phyloP scores from a whole-genome alignment of 1,140 invertebrate genomes.

The Drosophila elegans region DNA sequence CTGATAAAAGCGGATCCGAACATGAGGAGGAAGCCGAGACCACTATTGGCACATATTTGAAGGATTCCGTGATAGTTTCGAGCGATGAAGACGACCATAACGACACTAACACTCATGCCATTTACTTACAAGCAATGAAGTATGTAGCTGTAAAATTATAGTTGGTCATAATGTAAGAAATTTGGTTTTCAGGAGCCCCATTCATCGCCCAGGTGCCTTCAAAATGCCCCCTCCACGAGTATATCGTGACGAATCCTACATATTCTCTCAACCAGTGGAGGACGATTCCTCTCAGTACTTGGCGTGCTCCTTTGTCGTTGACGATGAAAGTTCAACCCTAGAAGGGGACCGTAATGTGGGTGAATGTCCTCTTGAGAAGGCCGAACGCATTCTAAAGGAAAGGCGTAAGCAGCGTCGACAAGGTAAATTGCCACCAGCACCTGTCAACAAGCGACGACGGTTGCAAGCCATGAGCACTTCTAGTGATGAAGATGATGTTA shows the following conservation, averaged over 20 bases:
- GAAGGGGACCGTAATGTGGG: slow-evolving; percentile 27
- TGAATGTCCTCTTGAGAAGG: slow-evolving; percentile 76
- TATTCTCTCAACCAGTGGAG: slow-evolving; percentile 72
- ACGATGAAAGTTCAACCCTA: slow-evolving; percentile 34
- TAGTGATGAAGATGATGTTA: slow-evolving; percentile 58
- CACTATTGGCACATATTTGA: slow-evolving; percentile 61
- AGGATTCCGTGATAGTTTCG: slow-evolving; percentile 71
- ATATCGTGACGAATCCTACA: slow-evolving; percentile 61
- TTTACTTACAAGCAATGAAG: slow-evolving; percentile 87
- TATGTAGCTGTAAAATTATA: slow-evolving; percentile 47
- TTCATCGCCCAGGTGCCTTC: slow-evolving; percentile 65
- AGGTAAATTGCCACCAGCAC: not conserved
- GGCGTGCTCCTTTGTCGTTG: slow-evolving; percentile 72
- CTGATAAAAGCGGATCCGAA: slow-evolving; percentile 85
- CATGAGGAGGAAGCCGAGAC: slow-evolving; percentile 65
- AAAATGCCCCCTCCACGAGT: slow-evolving; percentile 68
- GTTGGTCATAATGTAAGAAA: not conserved
- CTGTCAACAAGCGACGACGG: slow-evolving; percentile 42
- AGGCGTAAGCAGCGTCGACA: slow-evolving; percentile 45
- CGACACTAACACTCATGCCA: slow-evolving; percentile 86
- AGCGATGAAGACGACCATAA: slow-evolving; percentile 83
- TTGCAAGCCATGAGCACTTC: slow-evolving; percentile 55
- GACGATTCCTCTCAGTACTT: slow-evolving; percentile 66
- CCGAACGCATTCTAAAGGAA: slow-evolving; percentile 76
- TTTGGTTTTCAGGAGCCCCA: slow-evolving; percentile 59